These are phyloP conservation scores for Erebia epiphron DNA, from an alignment of 2,888 invertebrate genomes.

Conservation along the genomic window DNA sequence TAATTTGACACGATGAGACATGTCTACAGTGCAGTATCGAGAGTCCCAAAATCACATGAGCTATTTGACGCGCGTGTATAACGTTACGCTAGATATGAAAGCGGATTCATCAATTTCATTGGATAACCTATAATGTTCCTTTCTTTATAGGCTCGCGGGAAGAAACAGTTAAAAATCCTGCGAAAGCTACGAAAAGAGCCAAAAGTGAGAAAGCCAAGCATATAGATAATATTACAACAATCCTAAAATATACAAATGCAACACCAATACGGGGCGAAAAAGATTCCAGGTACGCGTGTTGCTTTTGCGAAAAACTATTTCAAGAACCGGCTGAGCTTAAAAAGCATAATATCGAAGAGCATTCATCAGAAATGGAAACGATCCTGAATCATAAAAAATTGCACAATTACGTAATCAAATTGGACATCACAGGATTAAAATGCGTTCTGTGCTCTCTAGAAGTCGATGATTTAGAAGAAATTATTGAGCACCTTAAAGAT, in stretches of 20 bases:
- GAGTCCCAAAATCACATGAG: too few species aligned
- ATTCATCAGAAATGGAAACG: constrained; percentile 25
- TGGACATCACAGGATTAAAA: constrained; percentile 54
- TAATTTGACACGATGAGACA: too few species aligned
- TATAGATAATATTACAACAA: constrained; percentile 42
- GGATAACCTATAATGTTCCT: constrained; percentile 21
- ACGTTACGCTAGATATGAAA: background rate
- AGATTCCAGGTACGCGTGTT: constrained; percentile 46
- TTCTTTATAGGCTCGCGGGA: constrained; percentile 9
- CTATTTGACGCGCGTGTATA: too few species aligned
- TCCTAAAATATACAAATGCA: constrained; percentile 50
- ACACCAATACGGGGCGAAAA: constrained; percentile 48
- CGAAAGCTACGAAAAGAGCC: background rate
- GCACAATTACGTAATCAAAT: constrained; percentile 47
- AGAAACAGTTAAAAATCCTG: background rate
- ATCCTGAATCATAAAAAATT: constrained; percentile 33
- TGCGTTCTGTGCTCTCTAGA: constrained; percentile 49
- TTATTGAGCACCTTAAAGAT: constrained; percentile 47
- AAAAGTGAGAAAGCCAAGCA: constrained; percentile 39
- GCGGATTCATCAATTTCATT: background rate
- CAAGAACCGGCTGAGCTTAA: constrained; percentile 45
- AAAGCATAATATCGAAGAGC: constrained; percentile 40
- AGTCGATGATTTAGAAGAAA: constrained; percentile 46
- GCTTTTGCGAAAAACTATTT: constrained; percentile 44
- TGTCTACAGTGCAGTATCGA: too few species aligned